Base-by-base conservation (phyloP, 2,113 vertebrate genomes). In the Colossoma macropomum region DNA sequence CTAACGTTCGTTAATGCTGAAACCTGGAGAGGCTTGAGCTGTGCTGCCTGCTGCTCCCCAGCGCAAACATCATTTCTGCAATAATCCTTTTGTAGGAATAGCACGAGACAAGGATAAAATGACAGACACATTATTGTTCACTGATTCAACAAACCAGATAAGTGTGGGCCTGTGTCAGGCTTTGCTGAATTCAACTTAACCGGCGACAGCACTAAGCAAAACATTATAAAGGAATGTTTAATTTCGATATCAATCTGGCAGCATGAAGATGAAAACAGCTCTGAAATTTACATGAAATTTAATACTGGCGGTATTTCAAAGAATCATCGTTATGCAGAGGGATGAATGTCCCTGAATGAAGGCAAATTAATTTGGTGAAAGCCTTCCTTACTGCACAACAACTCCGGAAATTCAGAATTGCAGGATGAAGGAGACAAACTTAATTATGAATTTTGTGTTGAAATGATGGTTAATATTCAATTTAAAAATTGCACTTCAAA, bases 51-150 rank as follows among this genome's bases (percentile, higher is more conserved):
- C 62, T 32, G 21, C 77, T 80, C 59, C 56, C 74, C 30, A 27
- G 41, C 48, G 45, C 79, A 83, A 86, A 80, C 77, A 83, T 41
- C 38, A 60, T 76, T 83, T 86, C 16, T 62, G n/a, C 41, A 75
- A 70, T 32, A 16, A 75, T 2, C 17, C n/a, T 45, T 62, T 82
- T 82, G 65, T 79, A 59, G 56, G 27, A 52, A 56, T 45, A 70
- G 32, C 15, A 59, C 11, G 27, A 54, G 70, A 69, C 52, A 50
- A 56, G 32, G 50, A 59, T 62, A 45, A 80, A 70, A 79, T 21
- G 25, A 12, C 34, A 45, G 68, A 45, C 73, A 76, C 63, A 82
- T 28, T 27, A 63, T 45, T 25, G 8, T 27, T 56, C 34, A 25
- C 30, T 56, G 72, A 63, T 68, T 82, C 59, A 68, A 56, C 65